Base-by-base conservation (phyloP, 2,888 invertebrate species). In the Uloborus plumipes region DNA sequence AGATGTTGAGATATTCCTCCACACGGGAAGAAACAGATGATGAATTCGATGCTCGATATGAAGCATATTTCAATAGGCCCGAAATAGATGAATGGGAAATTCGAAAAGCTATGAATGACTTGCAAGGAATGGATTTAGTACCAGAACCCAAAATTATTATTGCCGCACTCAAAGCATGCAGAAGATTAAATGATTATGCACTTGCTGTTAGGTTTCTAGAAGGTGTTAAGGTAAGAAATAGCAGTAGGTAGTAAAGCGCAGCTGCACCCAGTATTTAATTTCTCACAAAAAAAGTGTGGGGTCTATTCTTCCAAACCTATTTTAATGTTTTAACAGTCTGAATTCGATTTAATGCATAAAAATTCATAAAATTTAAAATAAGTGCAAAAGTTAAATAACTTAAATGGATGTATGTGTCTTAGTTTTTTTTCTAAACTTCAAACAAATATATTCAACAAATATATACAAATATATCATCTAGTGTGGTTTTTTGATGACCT, bases 11-110 rank as follows among this genome's bases (percentile, higher is more conserved):
- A 31, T 73, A 83, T 39, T 82, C 82, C 14, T 83, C 83, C 0
- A 66, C 74, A 18, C 67, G 79, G 26, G 59, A 80, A 61, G 86
- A 86, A 74, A 83, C 86, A 7, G 86, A 86, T 58, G 86, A 85
- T 61, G 95, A 96, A 89, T 96, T 96, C 89, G 96, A 97, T 89
- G 90, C 91, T 87, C 93, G 94, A 88, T 96, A 94, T 89, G 94
- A 93, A 88, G 91, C 92, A 61, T 97, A 92, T 90, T 96, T 98
- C 91, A 94, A 93, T 89, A 93, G 95, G 84, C 91, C 92, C 84
- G 95, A 96, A 87, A 95, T 98, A 88, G 97, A 97, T 89, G 94
- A 94, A 72, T 98, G 98, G 98, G 96, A 97, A 90, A 91, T 96
- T 87, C 94, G 98, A 83, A 95, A 96, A 88, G 96, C 93, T 6